Evolutionary conservation across 2,888 invertebrate genomes (phyloP), one percentile per base, ranked within the genome.

Genomic region (Nemurella pictetii): DNA sequence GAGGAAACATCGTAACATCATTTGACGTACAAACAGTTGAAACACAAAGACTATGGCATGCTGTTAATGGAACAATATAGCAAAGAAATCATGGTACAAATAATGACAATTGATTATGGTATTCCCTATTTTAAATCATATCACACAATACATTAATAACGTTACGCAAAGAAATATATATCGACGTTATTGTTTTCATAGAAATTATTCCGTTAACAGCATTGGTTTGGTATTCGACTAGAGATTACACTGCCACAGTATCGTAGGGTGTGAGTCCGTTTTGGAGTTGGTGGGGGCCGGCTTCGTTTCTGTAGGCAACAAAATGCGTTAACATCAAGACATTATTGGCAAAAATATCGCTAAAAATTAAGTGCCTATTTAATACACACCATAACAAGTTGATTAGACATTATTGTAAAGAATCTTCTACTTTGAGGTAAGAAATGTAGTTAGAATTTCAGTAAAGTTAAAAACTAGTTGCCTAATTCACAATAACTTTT

Each of bases 161-260:
- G 28, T 83, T 32, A 35, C 81, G 80, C 73, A 80, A 82, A 27
- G 73, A 82, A 82, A 82, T 55, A 82, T 30, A 80, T 82, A 28
- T 78, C 30, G 55, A 82, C 82, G 27, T 82, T 82, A 29, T 82
- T 36, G 82, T 72, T 81, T 28, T 3, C 35, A 25, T 81, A 81
- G 25, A n/a, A 81, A 25, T 81, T 82, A 82, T 82, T 82, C 82
- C 82, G 82, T 82, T 82, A 82, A 82, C 82, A 82, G 82, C 82
- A 82, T 82, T 82, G 55, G 29, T 55, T 72, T 36, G 55, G 82
- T 82, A 82, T 72, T 81, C 81, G 78, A 86, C 86, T 96, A 97
- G 94, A 97, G 94, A 94, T 97, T 97, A 97, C 96, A 97, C 97
- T 96, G 97, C 97, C 96, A 97, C 96, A 96, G 97, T 97, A 96